These are phyloP conservation scores for Ageneiosus marmoratus DNA, from an alignment of 2,113 vertebrate species.

Conservation along the genomic window DNA sequence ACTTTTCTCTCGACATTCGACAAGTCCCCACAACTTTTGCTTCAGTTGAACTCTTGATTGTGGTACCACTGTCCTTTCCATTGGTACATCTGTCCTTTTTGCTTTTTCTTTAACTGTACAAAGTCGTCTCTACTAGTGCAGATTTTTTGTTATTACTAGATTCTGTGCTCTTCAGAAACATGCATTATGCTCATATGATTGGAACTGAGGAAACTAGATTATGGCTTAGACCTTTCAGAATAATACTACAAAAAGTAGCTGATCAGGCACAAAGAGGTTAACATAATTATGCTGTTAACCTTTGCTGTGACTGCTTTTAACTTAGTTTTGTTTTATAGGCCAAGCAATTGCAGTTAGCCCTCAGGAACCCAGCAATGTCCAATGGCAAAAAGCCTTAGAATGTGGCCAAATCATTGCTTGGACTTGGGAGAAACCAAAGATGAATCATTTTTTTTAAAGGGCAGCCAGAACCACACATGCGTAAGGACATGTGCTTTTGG, in stretches of 20 bases:
- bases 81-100: neutral
- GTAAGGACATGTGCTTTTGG: conserved; percentile 2
- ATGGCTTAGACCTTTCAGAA: neutral
- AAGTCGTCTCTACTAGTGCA: neutral
- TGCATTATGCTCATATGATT: no score
- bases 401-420: neutral
- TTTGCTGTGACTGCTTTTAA: no score
- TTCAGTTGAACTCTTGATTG: no score
- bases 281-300: neutral
- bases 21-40: no score
- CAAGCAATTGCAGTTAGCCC: no score
- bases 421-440: conserved; percentile 1
- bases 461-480: neutral
- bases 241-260: neutral
- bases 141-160: neutral
- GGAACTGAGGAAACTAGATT: neutral
- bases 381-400: neutral
- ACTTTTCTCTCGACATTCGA: no score
- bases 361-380: neutral
- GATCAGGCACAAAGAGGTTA: neutral
- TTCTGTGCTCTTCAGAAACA: neutral
- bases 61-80: no score
- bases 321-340: neutral
- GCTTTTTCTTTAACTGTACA: neutral
- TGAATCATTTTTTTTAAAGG: neutral